These are phyloP conservation scores for Myotis myotis DNA, from an alignment of 2,797 vertebrate species.

Conservation along the genomic window DNA sequence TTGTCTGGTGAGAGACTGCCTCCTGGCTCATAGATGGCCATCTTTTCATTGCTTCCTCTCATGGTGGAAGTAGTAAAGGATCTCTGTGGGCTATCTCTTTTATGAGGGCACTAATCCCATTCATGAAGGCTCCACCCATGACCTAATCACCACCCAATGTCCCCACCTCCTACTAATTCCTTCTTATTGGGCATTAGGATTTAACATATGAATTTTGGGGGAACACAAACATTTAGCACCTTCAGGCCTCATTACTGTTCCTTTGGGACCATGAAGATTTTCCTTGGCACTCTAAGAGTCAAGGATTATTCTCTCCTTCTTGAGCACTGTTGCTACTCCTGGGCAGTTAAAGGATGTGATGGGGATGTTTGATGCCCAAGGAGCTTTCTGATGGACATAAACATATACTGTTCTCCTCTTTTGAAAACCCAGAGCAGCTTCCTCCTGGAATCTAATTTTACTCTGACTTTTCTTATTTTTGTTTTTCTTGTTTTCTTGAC, in stretches of 20 bases:
- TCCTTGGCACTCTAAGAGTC: background rate
- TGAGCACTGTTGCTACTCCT: background rate
- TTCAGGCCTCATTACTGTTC: background rate
- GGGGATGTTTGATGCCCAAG: background rate
- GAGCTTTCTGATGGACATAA: background rate
- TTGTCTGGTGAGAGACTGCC: background rate
- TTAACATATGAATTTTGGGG: background rate
- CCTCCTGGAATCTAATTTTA: background rate
- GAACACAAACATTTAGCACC: background rate
- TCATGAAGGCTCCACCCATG: background rate
- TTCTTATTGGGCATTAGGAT: background rate
- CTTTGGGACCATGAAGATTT: background rate
- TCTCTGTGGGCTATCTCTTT: background rate
- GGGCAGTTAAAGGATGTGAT: background rate
- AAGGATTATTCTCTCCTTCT: background rate
- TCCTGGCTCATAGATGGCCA: background rate
- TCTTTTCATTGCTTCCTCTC: background rate
- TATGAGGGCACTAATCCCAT: background rate
- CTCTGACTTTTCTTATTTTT: no score
- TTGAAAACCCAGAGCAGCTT: background rate
- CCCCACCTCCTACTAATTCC: background rate
- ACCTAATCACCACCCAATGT: background rate
- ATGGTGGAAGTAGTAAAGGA: background rate
- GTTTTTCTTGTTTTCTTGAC: background rate
- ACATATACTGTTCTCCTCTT: background rate